Evolutionary conservation across 2,888 invertebrate genomes (phyloP).

Genomic region (Acleris laterana): DNA sequence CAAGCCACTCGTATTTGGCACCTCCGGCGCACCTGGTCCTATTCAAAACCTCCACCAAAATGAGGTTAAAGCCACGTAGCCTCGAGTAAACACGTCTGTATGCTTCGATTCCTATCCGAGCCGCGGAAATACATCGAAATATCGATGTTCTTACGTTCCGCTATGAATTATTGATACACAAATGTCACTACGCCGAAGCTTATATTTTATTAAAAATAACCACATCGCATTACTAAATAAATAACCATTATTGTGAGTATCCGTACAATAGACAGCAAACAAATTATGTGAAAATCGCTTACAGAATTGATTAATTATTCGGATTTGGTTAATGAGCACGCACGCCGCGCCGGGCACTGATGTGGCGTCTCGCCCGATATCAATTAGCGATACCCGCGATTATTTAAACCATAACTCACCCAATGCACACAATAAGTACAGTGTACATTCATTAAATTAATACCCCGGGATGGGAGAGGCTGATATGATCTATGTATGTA

Average conservation of each 20-base stretch:
- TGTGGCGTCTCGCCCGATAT: slow-evolving; percentile 61
- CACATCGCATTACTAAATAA: not conserved
- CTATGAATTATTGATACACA: slow-evolving; percentile 67
- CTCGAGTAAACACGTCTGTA: slow-evolving; percentile 30
- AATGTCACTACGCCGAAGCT: slow-evolving; percentile 33
- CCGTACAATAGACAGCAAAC: not conserved
- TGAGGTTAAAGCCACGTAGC: slow-evolving; percentile 38
- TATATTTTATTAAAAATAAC: slow-evolving; percentile 7
- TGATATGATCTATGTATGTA: slow-evolving; percentile 6
- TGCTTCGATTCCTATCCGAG: slow-evolving; percentile 20
- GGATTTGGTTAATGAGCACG: slow-evolving; percentile 59
- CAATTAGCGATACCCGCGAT: slow-evolving; percentile 66
- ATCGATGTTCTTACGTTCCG: slow-evolving; percentile 39
- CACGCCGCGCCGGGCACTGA: slow-evolving; percentile 44
- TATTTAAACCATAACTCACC: slow-evolving; percentile 62
- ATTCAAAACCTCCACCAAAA: slow-evolving; percentile 47
- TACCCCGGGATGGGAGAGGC: not conserved
- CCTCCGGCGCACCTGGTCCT: slow-evolving; percentile 16
- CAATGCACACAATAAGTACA: slow-evolving; percentile 49
- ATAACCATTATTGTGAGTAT: not conserved
- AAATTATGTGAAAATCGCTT: slow-evolving; percentile 40
- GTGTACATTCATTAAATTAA: slow-evolving; percentile 31
- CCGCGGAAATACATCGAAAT: slow-evolving; percentile 37
- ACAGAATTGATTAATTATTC: slow-evolving; percentile 64
- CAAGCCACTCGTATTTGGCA: slow-evolving; percentile 13